Conservation (phyloP, 2,888 invertebrate genomes). For the Ectemnius lituratus region DNA sequence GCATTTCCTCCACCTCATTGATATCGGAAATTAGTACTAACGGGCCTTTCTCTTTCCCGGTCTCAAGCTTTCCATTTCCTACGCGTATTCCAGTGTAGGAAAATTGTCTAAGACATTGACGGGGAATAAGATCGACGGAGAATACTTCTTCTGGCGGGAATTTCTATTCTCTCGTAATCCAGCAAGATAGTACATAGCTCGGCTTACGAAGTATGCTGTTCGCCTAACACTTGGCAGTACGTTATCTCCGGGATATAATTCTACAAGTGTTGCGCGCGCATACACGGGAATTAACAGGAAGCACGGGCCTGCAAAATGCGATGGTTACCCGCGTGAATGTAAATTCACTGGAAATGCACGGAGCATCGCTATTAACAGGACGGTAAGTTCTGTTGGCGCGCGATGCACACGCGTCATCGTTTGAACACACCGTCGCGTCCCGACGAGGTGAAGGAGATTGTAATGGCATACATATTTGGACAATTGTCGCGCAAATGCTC, state of each 20-base stretch:
- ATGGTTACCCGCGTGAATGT: constrained; percentile 41
- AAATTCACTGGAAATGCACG: constrained; percentile 28
- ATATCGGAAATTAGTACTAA: constrained; percentile 10
- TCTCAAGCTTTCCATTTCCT: no score
- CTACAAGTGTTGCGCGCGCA: constrained; percentile 13
- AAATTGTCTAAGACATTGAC: no score
- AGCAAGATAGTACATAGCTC: no score
- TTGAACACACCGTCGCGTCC: neutral
- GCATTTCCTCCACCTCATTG: constrained; percentile 7
- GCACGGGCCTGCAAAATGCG: constrained; percentile 46
- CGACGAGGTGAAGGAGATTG: constrained; percentile 29
- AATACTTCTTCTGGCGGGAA: no score
- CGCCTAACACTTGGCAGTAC: no score
- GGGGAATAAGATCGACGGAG: no score
- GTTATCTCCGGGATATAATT: constrained; percentile 3
- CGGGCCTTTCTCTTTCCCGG: no score
- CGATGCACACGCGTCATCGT: constrained; percentile 30
- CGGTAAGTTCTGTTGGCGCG: constrained; percentile 42
- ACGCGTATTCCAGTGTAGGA: no score
- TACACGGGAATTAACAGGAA: constrained; percentile 32
- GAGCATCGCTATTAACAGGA: constrained; percentile 46
- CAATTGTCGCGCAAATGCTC: neutral
- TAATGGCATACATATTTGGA: constrained; percentile 2
- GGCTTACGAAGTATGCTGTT: no score
- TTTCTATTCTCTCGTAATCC: no score